Conservation (phyloP, 2,888 invertebrate genomes). For the Lasioglossum pauxillum region DNA sequence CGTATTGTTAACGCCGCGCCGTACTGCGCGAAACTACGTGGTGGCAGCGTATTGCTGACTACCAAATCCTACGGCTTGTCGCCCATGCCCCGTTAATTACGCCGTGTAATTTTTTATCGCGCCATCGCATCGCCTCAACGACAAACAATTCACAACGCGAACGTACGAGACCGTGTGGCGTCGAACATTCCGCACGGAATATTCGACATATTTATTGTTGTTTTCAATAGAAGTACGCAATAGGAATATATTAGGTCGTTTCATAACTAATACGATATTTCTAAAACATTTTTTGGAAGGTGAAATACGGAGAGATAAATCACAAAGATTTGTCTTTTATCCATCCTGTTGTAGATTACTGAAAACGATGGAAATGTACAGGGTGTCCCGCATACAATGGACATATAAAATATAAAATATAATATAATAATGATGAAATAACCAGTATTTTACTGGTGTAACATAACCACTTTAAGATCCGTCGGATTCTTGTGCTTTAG, state of each 20-base stretch:
- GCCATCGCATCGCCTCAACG: background rate
- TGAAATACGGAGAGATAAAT: background rate
- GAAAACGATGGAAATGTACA: background rate
- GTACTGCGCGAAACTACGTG: slow-evolving; percentile 50
- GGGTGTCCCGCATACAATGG: too few species aligned
- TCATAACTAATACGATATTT: background rate
- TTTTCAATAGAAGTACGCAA: background rate
- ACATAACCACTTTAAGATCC: too few species aligned
- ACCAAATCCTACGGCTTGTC: slow-evolving; percentile 53
- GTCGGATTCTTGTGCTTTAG: too few species aligned
- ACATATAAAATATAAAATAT: too few species aligned
- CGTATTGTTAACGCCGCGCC: slow-evolving; percentile 44
- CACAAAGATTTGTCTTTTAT: background rate
- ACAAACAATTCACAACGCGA: background rate
- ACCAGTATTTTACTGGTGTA: too few species aligned
- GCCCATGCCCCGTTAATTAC: slow-evolving; percentile 31
- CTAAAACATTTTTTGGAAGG: background rate
- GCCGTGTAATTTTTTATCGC: slow-evolving; percentile 21
- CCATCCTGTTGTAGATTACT: background rate
- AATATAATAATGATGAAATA: too few species aligned
- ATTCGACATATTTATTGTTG: background rate
- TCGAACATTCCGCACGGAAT: background rate
- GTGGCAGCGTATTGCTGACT: slow-evolving; percentile 12
- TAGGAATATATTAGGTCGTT: background rate
- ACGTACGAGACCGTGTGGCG: background rate